A percentile compares a stretch with the other conserved stretches of the same genome.
These are phyloP conservation scores for Neuroterus valhalla DNA, from an alignment of 1,140 invertebrate species.

Conservation along the genomic window DNA sequence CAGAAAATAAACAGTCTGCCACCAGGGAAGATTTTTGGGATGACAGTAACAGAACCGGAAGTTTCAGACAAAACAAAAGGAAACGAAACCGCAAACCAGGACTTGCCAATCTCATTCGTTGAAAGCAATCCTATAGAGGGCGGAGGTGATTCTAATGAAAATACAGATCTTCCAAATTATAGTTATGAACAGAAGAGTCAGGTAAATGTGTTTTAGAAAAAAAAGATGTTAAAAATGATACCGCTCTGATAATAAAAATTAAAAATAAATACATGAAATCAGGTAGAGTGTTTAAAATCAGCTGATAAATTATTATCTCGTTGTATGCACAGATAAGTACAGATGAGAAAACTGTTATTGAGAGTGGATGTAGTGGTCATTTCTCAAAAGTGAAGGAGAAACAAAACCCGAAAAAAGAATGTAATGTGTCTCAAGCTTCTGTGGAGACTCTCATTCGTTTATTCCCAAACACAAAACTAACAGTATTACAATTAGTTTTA, in stretches of 20 bases:
- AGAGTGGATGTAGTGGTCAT: not conserved
- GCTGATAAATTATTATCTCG: too few species aligned
- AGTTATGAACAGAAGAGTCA: not conserved
- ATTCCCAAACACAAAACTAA: conserved; percentile 90
- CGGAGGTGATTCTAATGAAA: not conserved
- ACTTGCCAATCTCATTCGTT: not conserved
- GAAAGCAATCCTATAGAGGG: not conserved
- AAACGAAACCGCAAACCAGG: not conserved
- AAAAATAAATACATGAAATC: too few species aligned
- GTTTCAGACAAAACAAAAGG: not conserved
- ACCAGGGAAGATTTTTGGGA: conserved; percentile 92
- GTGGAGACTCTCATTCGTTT: conserved; percentile 90
- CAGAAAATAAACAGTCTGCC: conserved; percentile 87
- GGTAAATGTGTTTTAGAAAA: not conserved
- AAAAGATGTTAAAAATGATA: too few species aligned
- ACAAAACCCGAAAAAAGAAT: not conserved
- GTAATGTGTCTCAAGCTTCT: conserved; percentile 77
- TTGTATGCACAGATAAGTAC: not conserved
- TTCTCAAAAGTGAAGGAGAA: conserved; percentile 6
- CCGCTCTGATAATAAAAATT: too few species aligned
- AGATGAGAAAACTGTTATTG: not conserved
- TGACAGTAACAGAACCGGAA: conserved; percentile 82
- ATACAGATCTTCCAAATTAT: not conserved
- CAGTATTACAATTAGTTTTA: conserved; percentile 90
- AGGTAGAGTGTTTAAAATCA: too few species aligned